Percentiles rank a stretch among this genome's conserved stretches.
These are phyloP conservation scores for Dromococcyx pavoninus DNA, from an alignment of 2,797 vertebrate genomes.

Conservation along the genomic window DNA sequence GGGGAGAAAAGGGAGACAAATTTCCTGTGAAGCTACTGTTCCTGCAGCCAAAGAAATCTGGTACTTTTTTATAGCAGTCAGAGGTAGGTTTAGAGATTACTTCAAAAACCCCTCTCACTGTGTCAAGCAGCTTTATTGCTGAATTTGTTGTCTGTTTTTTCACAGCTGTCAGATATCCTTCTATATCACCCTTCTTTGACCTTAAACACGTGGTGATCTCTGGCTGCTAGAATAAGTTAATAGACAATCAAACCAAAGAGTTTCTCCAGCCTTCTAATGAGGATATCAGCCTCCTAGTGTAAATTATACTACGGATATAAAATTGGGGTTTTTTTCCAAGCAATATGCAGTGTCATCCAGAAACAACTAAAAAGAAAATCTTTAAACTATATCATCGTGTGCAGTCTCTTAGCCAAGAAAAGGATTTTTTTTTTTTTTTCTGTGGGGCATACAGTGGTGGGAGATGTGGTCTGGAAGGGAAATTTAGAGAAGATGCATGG, in stretches of 20 bases:
- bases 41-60: neutral
- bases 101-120: too few relatives aligned
- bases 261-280: neutral
- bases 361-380: neutral
- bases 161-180: too few relatives aligned
- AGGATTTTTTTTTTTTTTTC: neutral
- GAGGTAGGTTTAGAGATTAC: too few relatives aligned
- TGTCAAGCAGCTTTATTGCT: too few relatives aligned
- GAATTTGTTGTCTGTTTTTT: too few relatives aligned
- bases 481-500: neutral
- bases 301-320: neutral
- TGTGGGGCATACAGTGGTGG: neutral
- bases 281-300: neutral
- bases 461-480: neutral
- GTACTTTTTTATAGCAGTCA: too few relatives aligned
- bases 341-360: neutral
- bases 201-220: too few relatives aligned
- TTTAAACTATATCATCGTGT: neutral
- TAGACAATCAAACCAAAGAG: neutral
- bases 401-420: neutral
- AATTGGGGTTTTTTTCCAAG: neutral
- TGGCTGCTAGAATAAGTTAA: too few relatives aligned
- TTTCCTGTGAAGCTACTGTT: neutral
- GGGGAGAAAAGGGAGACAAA: neutral
- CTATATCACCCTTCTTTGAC: too few relatives aligned